Conservation (phyloP, 2,797 vertebrate genomes). For the Lepilemur ruficaudatus region DNA sequence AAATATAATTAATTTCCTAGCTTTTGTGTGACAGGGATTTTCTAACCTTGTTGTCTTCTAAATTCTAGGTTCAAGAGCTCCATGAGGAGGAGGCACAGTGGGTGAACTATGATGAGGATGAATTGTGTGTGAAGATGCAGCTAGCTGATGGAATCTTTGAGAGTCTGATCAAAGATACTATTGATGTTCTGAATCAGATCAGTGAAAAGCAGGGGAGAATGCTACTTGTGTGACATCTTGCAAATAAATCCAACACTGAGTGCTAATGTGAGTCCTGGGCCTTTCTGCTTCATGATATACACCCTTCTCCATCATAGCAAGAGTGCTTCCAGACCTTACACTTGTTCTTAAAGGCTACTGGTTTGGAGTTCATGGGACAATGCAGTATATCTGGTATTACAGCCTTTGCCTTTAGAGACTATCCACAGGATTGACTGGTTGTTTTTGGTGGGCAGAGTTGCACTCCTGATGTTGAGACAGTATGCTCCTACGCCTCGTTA, state of each 20-base stretch:
- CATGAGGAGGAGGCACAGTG: slow-evolving; percentile 98
- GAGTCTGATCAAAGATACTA: slow-evolving; percentile 95
- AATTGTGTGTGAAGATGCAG: slow-evolving; percentile 98
- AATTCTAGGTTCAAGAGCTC: slow-evolving; percentile 94
- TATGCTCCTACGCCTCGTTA: slow-evolving; percentile 58
- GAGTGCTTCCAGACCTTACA: slow-evolving; percentile 61
- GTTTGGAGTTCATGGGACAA: slow-evolving; percentile 64
- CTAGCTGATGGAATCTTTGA: slow-evolving; percentile 97
- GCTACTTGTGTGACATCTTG: slow-evolving; percentile 86
- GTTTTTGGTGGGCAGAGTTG: slow-evolving; percentile 60
- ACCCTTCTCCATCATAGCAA: slow-evolving; percentile 68
- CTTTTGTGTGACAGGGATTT: background rate
- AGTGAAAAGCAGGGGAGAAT: slow-evolving; percentile 88
- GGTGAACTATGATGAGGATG: slow-evolving; percentile 99
- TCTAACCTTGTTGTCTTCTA: slow-evolving; percentile 40
- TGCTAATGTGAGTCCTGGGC: slow-evolving; percentile 67
- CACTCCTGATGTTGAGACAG: slow-evolving; percentile 34
- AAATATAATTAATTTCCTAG: slow-evolving; percentile 14
- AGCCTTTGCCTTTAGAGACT: slow-evolving; percentile 73
- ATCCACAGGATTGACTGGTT: slow-evolving; percentile 21
- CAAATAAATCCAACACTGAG: slow-evolving; percentile 74
- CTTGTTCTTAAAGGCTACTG: slow-evolving; percentile 56
- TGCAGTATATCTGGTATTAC: slow-evolving; percentile 43
- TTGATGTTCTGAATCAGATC: slow-evolving; percentile 91
- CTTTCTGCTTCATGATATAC: slow-evolving; percentile 68